Percentiles rank a stretch among this genome's conserved stretches.
These are phyloP conservation scores for Aleiodes testaceus DNA, from an alignment of 2,888 invertebrate genomes.

Conservation along the genomic window DNA sequence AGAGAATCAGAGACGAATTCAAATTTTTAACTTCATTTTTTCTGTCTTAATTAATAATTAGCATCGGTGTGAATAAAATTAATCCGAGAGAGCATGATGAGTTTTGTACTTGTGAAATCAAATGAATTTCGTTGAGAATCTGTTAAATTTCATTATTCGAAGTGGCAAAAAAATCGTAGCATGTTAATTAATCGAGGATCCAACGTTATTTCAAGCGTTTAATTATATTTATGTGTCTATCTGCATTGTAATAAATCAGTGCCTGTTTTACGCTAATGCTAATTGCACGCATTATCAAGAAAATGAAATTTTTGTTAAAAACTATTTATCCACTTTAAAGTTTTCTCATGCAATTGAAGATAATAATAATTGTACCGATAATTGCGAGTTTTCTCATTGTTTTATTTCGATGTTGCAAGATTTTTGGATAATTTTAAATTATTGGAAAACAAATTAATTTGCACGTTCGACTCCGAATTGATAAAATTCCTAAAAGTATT, in stretches of 20 bases:
- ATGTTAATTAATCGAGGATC: slow-evolving; percentile 21
- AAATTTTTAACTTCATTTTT: slow-evolving; percentile 1
- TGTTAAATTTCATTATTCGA: slow-evolving; percentile 4
- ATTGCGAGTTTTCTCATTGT: no score
- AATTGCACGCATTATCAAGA: slow-evolving; percentile 59
- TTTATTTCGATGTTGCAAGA: slow-evolving; percentile 18
- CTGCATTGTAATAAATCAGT: slow-evolving; percentile 57
- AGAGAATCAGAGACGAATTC: slow-evolving; percentile 1
- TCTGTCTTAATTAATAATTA: neutral
- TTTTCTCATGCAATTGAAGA: neutral
- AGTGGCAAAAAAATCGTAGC: slow-evolving; percentile 14
- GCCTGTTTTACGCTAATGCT: slow-evolving; percentile 59
- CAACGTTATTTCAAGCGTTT: slow-evolving; percentile 29
- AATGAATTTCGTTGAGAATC: slow-evolving; percentile 40
- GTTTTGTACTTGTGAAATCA: slow-evolving; percentile 31
- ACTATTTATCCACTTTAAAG: slow-evolving; percentile 44
- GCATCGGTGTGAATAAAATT: slow-evolving; percentile 44
- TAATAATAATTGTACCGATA: neutral
- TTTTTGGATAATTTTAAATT: slow-evolving; percentile 6
- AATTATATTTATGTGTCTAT: slow-evolving; percentile 56
- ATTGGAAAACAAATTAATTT: slow-evolving; percentile 3
- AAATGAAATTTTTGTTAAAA: neutral
- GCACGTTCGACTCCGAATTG: slow-evolving; percentile 27
- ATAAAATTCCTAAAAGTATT: neutral
- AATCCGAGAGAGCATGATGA: slow-evolving; percentile 44